These are phyloP conservation scores for Drosophila anomalata DNA, from an alignment of 2,888 invertebrate species.

Conservation along the genomic window DNA sequence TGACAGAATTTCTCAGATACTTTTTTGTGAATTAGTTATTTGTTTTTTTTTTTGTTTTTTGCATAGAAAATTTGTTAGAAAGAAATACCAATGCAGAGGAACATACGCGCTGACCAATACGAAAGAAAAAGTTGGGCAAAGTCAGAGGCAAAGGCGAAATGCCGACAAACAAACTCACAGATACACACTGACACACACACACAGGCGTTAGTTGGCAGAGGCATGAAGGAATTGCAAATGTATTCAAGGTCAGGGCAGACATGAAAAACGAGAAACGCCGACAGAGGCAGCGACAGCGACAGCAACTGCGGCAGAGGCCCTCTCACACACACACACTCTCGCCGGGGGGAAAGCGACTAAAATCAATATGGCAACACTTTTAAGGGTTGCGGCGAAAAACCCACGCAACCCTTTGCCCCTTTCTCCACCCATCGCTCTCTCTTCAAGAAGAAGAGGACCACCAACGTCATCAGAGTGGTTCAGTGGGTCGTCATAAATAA, in stretches of 20 bases:
- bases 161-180: slow-evolving; percentile 36
- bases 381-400: slow-evolving; percentile 76
- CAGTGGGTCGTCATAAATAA: slow-evolving; percentile 67
- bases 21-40: slow-evolving; percentile 1
- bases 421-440: not conserved
- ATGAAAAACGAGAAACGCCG: slow-evolving; percentile 48
- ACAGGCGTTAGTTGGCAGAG: slow-evolving; percentile 56
- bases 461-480: slow-evolving; percentile 65
- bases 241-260: slow-evolving; percentile 76
- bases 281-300: slow-evolving; percentile 34
- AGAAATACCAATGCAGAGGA: slow-evolving; percentile 22
- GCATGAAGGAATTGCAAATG: slow-evolving; percentile 67
- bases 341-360: slow-evolving; percentile 39
- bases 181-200: slow-evolving; percentile 23
- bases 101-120: slow-evolving; percentile 23
- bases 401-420: slow-evolving; percentile 23
- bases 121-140: slow-evolving; percentile 26
- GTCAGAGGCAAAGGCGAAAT: slow-evolving; percentile 46
- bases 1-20: slow-evolving; percentile 41
- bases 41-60: slow-evolving; percentile 20
- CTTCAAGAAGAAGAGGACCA: slow-evolving; percentile 16
- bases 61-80: slow-evolving; percentile 2
- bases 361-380: slow-evolving; percentile 77
- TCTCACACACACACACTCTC: slow-evolving; percentile 23
- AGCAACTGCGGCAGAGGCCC: slow-evolving; percentile 20